Percentiles rank a stretch among this genome's conserved stretches.
phyloP scores from a whole-genome alignment of 23 tunicate genomes.

The Ascidia mentula region DNA sequence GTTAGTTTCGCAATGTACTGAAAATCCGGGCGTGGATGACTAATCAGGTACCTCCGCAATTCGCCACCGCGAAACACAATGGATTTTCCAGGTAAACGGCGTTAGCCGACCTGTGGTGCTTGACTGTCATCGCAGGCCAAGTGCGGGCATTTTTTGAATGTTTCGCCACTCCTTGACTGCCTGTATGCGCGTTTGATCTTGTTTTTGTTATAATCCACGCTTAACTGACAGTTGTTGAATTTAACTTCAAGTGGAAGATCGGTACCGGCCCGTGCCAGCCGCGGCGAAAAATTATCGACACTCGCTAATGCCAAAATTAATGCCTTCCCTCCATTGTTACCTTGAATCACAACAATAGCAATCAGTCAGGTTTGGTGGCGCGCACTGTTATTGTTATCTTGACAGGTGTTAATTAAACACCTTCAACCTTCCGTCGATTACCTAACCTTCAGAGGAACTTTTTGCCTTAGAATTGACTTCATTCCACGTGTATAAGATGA shows the following conservation, averaged over 20 bases:
- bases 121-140: conserved; percentile 10
- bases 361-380: not conserved
- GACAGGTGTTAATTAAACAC: conserved; percentile 8
- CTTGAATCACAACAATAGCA: conserved; percentile 7
- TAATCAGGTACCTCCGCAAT: not conserved
- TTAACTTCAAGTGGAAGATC: conserved; percentile 1
- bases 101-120: not conserved
- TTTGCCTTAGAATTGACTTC: not conserved
- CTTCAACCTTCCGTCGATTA: not conserved
- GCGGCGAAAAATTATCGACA: conserved; percentile 1
- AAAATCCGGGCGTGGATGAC: conserved; percentile 9
- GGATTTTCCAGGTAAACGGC: not conserved
- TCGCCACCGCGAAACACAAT: conserved; percentile 9
- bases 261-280: conserved; percentile 7
- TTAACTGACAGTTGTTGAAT: conserved; percentile 11
- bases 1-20: not conserved
- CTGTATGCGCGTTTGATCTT: not conserved
- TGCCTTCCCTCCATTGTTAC: not conserved
- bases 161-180: conserved; percentile 3
- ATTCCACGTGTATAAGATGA: no score
- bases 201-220: conserved; percentile 9
- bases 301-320: not conserved
- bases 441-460: not conserved
- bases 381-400: not conserved
- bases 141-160: conserved; percentile 8